Percentiles rank a stretch among this genome's conserved stretches.
These are phyloP conservation scores for Mesoclemmys tuberculata DNA, from an alignment of 2,113 vertebrate genomes.

Conservation along the genomic window DNA sequence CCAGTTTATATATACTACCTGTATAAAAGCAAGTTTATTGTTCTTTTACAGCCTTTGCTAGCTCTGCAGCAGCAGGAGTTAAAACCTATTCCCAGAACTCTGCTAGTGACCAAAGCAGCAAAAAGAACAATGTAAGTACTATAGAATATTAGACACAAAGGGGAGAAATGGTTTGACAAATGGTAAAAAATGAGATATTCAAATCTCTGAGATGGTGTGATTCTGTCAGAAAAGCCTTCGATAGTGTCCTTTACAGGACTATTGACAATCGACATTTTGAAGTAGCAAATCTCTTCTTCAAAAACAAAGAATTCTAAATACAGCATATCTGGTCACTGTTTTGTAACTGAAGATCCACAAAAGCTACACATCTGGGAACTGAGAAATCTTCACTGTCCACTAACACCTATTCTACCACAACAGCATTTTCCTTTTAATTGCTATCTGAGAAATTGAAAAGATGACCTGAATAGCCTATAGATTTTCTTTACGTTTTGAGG, in stretches of 20 bases:
- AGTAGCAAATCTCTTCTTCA: background rate
- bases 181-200: background rate
- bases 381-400: background rate
- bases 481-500: background rate
- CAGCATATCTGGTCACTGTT: background rate
- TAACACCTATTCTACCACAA: background rate
- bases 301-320: background rate
- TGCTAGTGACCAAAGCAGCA: fast-evolving
- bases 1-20: background rate
- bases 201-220: background rate
- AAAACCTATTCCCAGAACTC: background rate
- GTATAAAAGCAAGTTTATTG: background rate
- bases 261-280: background rate
- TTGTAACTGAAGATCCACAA: background rate
- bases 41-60: background rate
- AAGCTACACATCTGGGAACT: background rate
- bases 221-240: no score
- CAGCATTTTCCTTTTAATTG: background rate
- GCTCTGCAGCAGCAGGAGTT: background rate
- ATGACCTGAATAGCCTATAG: background rate
- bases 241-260: fast-evolving
- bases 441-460: background rate
- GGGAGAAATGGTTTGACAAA: background rate
- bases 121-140: background rate
- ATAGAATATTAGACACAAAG: fast-evolving